phyloP scores from a whole-genome alignment of 2,113 vertebrate species.

The Saguinus midas region DNA sequence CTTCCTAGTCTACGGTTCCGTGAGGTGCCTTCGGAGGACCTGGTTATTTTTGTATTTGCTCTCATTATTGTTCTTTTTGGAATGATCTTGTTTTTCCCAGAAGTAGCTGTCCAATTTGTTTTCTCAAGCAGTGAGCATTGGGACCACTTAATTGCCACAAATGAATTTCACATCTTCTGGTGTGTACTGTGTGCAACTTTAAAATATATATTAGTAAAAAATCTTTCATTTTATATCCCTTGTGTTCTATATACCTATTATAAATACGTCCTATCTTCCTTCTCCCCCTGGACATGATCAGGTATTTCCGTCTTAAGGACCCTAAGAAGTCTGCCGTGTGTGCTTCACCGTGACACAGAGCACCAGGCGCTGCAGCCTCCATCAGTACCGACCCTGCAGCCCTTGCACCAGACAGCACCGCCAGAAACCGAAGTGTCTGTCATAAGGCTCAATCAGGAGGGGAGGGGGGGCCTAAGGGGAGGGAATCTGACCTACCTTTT shows the following conservation, averaged over 20 bases:
- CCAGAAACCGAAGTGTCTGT: conserved; percentile 77
- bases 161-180: conserved; percentile 89
- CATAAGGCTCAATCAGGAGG: conserved; percentile 69
- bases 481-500: conserved; percentile 70
- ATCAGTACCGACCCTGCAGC: conserved; percentile 61
- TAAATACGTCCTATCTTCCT: conserved; percentile 91
- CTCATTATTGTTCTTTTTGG: conserved; percentile 84
- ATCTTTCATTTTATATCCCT: conserved; percentile 85
- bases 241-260: conserved; percentile 94
- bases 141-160: conserved; percentile 76
- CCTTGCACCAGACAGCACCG: conserved; percentile 74
- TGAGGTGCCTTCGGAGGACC: conserved; percentile 78
- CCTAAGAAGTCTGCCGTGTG: conserved; percentile 83
- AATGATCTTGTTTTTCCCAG: conserved; percentile 80
- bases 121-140: conserved; percentile 80
- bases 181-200: conserved; percentile 94
- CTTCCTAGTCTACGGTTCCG: conserved; percentile 78
- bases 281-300: conserved; percentile 80
- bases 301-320: conserved; percentile 80
- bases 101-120: conserved; percentile 75
- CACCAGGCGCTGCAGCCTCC: conserved; percentile 80
- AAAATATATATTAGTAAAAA: conserved; percentile 93
- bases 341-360: conserved; percentile 88
- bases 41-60: conserved; percentile 80
- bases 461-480: background rate